Evolutionary conservation across 2,797 vertebrate genomes (phyloP), one percentile per base, ranked within the genome.

Genomic region (Pelobates cultripes): DNA sequence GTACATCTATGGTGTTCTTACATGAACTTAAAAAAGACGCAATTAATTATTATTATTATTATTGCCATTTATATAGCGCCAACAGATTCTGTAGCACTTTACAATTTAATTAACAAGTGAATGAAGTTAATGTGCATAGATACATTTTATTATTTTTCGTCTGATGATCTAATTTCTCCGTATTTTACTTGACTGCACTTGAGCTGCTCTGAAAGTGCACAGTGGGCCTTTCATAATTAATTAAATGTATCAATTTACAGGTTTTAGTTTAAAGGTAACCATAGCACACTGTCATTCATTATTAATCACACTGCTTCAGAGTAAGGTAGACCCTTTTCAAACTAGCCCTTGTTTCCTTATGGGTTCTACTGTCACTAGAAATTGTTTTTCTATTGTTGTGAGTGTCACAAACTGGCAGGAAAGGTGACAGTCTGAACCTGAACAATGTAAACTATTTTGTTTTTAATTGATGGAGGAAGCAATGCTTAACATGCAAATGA

Each of bases 201-300:
- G 85, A 71, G 66, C 76, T 86, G 85, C 80, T 85, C 85, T 87
- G 80, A 88, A 90, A 86, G 81, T 84, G 81, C 91, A 91, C 93
- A 92, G 75, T 87, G 85, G 83, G 73, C 90, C 92, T 85, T 97
- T 91, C 97, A 96, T 94, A 96, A 96, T 96, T 92, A 95, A 93
- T 88, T 67, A 77, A 86, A 47, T 85, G 80, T 94, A 96, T 99
- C 94, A 10, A 82, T 93, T 99, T 97, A 90, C 96, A 82, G 94
- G 93, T 93, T 95, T 95, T 92, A 93, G 93, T 95, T 94, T 96
- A 95, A 94, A 84, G 89, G 97, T 98, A 96, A 95, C 97, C 95
- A 97, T 97, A 96, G 96, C 85, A 92, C 92, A 89, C 12, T 61
- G 75, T 9, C 92, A 96, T 99, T 86, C 88, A 98, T 99, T 96